phyloP scores from a whole-genome alignment of 2,888 invertebrate species.

The Pachliopta kotzebuea region DNA sequence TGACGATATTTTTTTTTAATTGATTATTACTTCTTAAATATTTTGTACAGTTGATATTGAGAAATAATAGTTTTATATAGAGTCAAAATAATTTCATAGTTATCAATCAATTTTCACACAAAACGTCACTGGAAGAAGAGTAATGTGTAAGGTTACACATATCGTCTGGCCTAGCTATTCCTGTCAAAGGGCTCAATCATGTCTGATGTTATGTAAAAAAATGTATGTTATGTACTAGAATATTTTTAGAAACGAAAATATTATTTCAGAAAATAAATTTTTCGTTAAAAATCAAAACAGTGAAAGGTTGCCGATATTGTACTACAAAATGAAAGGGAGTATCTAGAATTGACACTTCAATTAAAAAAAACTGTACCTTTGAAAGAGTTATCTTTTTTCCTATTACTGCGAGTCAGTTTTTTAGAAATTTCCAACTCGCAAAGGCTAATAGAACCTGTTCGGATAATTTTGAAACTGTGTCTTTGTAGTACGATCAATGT shows the following conservation, averaged over 20 bases:
- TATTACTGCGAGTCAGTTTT: conserved; percentile 34
- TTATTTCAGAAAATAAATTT: too few relatives aligned
- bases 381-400: conserved; percentile 37
- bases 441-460: conserved; percentile 15
- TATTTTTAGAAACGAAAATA: too few relatives aligned
- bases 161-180: neutral
- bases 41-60: too few relatives aligned
- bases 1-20: too few relatives aligned
- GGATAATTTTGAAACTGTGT: neutral
- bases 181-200: neutral
- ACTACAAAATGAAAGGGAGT: conserved; percentile 30
- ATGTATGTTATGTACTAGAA: too few relatives aligned
- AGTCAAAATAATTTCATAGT: too few relatives aligned
- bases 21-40: too few relatives aligned
- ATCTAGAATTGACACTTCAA: conserved; percentile 42
- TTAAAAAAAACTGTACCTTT: conserved; percentile 41
- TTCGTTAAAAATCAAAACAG: conserved; percentile 16
- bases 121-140: too few relatives aligned
- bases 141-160: too few relatives aligned
- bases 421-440: conserved; percentile 14
- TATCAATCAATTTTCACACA: too few relatives aligned
- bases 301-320: conserved; percentile 8
- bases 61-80: too few relatives aligned
- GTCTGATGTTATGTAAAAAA: too few relatives aligned
- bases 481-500: neutral